Conservation (phyloP, 2,113 vertebrate genomes). For the Gorsachius goisagi region DNA sequence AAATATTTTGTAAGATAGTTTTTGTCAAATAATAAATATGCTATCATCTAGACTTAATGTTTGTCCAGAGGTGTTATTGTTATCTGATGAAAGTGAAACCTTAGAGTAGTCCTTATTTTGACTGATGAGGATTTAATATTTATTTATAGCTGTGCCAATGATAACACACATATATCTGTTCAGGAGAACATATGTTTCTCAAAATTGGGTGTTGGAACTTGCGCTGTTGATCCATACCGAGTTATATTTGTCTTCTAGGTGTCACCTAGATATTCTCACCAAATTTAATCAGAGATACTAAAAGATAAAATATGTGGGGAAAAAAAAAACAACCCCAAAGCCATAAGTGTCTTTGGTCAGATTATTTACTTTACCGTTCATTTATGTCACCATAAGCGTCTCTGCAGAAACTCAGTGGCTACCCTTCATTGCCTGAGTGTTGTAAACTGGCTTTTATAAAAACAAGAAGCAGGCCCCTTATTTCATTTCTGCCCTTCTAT, state of each 20-base stretch:
- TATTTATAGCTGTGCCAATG: slow-evolving; percentile 11
- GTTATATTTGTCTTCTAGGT: slow-evolving; percentile 35
- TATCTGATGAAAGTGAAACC: slow-evolving; percentile 45
- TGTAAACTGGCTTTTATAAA: background rate
- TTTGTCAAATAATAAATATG: slow-evolving; percentile 48
- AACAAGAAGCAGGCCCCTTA: background rate
- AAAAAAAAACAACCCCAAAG: background rate
- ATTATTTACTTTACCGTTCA: background rate
- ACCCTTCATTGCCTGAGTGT: background rate
- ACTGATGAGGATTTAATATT: slow-evolving; percentile 22
- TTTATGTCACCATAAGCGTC: background rate
- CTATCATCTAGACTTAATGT: slow-evolving; percentile 14
- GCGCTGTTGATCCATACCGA: background rate
- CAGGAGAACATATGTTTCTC: slow-evolving; percentile 16
- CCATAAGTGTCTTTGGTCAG: background rate
- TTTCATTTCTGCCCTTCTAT: background rate
- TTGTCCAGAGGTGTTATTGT: slow-evolving; percentile 46
- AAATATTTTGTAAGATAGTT: slow-evolving; percentile 45
- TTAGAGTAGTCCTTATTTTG: slow-evolving; percentile 24
- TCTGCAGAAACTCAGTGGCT: background rate
- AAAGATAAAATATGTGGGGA: background rate
- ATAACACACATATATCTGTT: slow-evolving; percentile 24
- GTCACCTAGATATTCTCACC: background rate
- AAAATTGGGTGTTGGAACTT: slow-evolving; percentile 14
- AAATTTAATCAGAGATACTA: background rate